Evolutionary conservation across 2,888 invertebrate genomes (phyloP).

Genomic region (Auanema sp.): DNA sequence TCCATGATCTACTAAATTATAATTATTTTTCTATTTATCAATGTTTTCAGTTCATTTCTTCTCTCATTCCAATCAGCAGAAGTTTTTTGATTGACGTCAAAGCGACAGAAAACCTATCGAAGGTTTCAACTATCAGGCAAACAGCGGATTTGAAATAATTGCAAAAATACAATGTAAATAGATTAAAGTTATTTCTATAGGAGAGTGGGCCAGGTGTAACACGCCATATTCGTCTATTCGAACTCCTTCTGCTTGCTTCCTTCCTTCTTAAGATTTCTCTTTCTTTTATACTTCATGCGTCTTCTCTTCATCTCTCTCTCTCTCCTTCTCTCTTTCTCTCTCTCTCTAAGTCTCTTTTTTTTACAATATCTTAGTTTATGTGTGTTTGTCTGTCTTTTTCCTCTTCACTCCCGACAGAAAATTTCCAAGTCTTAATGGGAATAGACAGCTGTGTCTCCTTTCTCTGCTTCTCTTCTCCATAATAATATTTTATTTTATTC

Average conservation of each 20-base stretch:
- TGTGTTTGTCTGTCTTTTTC: neutral
- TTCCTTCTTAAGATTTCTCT: neutral
- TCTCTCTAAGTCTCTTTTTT: neutral
- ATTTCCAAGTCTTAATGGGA: neutral
- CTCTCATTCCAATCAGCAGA: no score
- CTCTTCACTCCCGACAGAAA: neutral
- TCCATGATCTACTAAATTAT: neutral
- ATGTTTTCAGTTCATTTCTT: neutral
- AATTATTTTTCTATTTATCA: conserved; percentile 1
- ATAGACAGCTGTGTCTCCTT: neutral
- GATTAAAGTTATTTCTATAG: no score
- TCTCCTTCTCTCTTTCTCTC: conserved; percentile 2
- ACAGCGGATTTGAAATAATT: no score
- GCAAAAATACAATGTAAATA: no score
- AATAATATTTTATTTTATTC: neutral
- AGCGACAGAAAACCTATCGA: no score
- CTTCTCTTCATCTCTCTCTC: neutral
- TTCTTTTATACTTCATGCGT: neutral
- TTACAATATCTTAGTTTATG: no score
- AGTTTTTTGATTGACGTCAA: no score
- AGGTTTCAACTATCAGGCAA: no score
- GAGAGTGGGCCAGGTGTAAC: no score
- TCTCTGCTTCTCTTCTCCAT: neutral
- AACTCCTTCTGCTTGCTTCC: conserved; percentile 2
- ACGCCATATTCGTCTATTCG: no score